phyloP scores from a whole-genome alignment of 2,797 vertebrate species.

The Tapirus indicus region DNA sequence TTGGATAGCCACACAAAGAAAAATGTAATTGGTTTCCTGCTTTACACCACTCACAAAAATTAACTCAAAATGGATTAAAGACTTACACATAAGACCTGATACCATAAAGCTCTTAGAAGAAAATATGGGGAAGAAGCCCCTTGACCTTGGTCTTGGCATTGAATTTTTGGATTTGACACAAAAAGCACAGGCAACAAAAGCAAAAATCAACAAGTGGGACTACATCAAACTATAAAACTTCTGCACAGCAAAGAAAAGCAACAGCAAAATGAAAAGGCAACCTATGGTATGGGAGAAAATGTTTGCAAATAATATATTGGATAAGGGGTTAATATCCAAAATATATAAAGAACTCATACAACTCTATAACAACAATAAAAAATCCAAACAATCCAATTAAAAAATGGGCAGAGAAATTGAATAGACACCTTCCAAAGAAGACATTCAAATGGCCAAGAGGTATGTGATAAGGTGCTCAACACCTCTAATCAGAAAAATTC shows the following conservation, averaged over 20 bases:
- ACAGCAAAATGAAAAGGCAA: background rate
- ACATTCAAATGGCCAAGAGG: background rate
- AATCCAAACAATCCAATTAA: background rate
- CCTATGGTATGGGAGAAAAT: background rate
- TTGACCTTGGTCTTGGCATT: background rate
- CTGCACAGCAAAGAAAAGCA: background rate
- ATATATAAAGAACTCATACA: background rate
- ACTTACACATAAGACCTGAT: background rate
- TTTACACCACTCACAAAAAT: background rate
- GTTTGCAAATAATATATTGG: background rate
- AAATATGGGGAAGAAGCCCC: background rate
- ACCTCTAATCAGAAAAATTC: background rate
- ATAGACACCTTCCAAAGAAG: no score
- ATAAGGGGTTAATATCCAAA: background rate
- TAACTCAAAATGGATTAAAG: background rate
- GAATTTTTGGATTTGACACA: background rate
- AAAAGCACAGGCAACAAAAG: background rate
- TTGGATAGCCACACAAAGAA: background rate
- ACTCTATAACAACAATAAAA: background rate
- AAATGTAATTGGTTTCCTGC: background rate
- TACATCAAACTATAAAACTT: background rate
- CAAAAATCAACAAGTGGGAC: background rate
- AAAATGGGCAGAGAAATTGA: background rate
- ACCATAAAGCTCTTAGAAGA: background rate
- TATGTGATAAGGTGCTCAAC: background rate